Base-by-base conservation (phyloP, 2,888 invertebrate genomes). In the Thysanoteuthis rhombus region DNA sequence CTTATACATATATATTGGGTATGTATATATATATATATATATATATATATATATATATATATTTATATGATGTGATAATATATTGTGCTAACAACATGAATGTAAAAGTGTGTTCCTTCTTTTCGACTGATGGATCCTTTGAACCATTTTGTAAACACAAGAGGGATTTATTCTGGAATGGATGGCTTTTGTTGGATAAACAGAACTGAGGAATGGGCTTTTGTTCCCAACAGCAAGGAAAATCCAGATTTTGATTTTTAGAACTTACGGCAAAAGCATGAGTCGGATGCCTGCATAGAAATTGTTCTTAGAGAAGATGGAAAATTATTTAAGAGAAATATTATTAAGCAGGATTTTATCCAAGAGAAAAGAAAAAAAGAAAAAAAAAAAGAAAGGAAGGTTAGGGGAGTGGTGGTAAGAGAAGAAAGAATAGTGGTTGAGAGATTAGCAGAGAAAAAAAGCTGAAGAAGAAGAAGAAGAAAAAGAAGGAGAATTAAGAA, bases 111-210 rank as follows among this genome's bases (percentile, higher is more conserved):
- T n/a, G 75, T 75, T 75, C 36, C 36, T 75, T 75, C 75, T 75
- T 75, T 75, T 75, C 75, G n/a, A 16, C n/a, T 75, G 75, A 75
- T 75, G n/a, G 75, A 75, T 75, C 75, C 75, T 75, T n/a, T n/a
- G 75, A 75, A 75, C 75, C n/a, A 75, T 75, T 75, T 75, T 75
- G n/a, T 36, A 75, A 75, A 75, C 75, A n/a, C 75, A 75, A 75
- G 75, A 75, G n/a, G 75, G 75, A 75, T 75, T 75, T 75, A 75
- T 75, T 75, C n/a, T 36, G 75, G 75, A 75, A 75, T 75, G 75
- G 75, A 75, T 75, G 75, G 75, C 75, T 75, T 75, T 75, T 75
- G 75, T 75, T 75, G 75, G 75, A 75, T 75, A 75, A 75, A 75
- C 75, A 75, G 75, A 75, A 75, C 19, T 75, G n/a, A 75, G 75